A percentile compares a stretch with the other conserved stretches of the same genome.
These are phyloP conservation scores for Nettapus auritus DNA, from an alignment of 2,113 vertebrate species.

Conservation along the genomic window DNA sequence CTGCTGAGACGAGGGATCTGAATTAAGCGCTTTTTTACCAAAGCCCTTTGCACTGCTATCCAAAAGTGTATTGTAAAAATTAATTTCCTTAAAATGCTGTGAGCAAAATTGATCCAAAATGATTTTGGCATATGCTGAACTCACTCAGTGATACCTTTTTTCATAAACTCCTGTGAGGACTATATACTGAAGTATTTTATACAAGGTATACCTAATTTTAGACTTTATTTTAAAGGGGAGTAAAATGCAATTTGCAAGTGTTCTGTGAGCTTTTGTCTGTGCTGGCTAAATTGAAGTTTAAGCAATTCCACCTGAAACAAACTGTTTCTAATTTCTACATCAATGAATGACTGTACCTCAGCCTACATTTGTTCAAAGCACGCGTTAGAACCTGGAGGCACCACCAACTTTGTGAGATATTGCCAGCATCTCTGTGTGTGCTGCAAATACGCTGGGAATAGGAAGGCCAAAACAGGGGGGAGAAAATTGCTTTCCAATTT, in stretches of 20 bases:
- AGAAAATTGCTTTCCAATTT: constrained; percentile 46
- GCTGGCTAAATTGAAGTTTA: constrained; percentile 14
- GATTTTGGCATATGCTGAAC: constrained; percentile 57
- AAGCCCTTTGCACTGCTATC: constrained; percentile 55
- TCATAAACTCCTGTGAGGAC: constrained; percentile 9
- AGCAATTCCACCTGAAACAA: constrained; percentile 38
- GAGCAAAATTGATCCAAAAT: constrained; percentile 69
- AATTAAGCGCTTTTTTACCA: constrained; percentile 52
- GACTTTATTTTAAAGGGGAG: constrained; percentile 34
- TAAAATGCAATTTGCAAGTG: constrained; percentile 53
- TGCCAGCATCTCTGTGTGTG: background rate
- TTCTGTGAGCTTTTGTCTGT: constrained; percentile 39
- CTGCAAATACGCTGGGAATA: background rate
- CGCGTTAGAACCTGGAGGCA: constrained; percentile 41
- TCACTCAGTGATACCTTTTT: constrained; percentile 50
- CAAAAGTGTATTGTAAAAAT: constrained; percentile 66
- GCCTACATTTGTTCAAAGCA: constrained; percentile 37
- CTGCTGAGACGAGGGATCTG: constrained; percentile 3
- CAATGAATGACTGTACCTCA: background rate
- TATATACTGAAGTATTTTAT: constrained; percentile 38
- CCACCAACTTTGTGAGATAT: constrained; percentile 35
- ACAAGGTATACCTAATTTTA: constrained; percentile 55
- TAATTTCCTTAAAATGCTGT: constrained; percentile 60
- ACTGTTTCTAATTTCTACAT: constrained; percentile 45
- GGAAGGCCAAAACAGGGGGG: background rate